Conservation (phyloP, 2,797 vertebrate genomes). For the Toxotes lorentzi region DNA sequence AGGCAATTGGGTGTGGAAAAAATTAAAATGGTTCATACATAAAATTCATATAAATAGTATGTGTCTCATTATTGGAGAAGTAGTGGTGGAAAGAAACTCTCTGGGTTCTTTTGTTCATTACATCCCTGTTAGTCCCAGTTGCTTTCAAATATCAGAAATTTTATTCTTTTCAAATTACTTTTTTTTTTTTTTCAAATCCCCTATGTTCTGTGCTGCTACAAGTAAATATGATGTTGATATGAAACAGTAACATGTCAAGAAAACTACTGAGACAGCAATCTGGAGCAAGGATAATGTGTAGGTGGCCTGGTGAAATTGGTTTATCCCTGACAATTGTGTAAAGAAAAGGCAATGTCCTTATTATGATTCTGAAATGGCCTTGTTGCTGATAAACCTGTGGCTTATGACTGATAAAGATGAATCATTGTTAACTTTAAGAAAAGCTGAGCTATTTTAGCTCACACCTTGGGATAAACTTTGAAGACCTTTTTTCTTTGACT, state of each 20-base stretch:
- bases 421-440: background rate
- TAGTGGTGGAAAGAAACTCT: constrained; percentile 1
- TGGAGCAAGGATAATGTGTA: background rate
- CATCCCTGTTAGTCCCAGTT: background rate
- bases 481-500: background rate
- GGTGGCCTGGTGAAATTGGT: background rate
- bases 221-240: background rate
- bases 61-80: constrained; percentile 27
- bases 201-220: background rate
- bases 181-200: background rate
- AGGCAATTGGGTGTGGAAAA: constrained; percentile 31
- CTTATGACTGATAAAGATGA: background rate
- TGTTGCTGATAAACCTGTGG: background rate
- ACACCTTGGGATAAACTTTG: background rate
- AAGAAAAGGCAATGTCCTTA: background rate
- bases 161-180: background rate
- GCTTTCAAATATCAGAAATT: constrained; percentile 20
- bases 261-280: background rate
- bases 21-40: constrained; percentile 40
- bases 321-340: background rate
- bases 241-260: background rate
- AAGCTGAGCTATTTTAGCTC: background rate
- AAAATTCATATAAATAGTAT: constrained; percentile 19
- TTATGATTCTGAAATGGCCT: background rate
- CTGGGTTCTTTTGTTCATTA: constrained; percentile 3